Base-by-base conservation (phyloP, 2,113 vertebrate species). In the Scomber japonicus region DNA sequence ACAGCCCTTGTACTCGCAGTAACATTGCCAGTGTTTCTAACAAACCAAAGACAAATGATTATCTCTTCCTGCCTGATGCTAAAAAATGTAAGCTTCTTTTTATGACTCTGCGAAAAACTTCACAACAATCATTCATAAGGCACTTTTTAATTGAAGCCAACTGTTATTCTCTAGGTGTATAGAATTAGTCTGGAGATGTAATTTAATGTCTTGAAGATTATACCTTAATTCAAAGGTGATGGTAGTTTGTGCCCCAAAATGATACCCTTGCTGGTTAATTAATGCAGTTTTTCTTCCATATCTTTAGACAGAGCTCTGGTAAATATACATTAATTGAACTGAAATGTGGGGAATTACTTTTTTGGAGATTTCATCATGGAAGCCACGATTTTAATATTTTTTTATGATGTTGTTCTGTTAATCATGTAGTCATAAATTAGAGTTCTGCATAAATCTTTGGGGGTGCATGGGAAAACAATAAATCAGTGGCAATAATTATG, bases 281-380 rank as follows among this genome's bases (percentile, higher is more conserved):
- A 90, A 89, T 80, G 62, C 70, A 66, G 40, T 51, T 81, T 90
- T 82, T 74, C 72, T 78, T 84, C 78, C 14, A 82, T 84, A 86
- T 85, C 66, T 44, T 55, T 10, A 72, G 72, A 81, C 84, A 86
- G 83, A 83, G 66, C 35, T 70, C 63, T 0, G 44, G 73, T 61
- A 64, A 62, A 63, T 46, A 83, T 54, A 53, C 30, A 51, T 65
- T 40, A 66, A 85, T 86, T 85, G 64, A 80, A 81, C 51, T 51
- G 27, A 61, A 77, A 83, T 75, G 16, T 69, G 63, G 54, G 49
- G 44, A 75, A 70, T 46, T 24, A 17, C 13, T 48, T 49, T 27
- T 59, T 24, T 30, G 16, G 50, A 75, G 16, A 62, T 81, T 67
- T 83, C 71, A 78, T 70, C 80, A 50, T 82, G 50, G 44, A 69